Evolutionary conservation across 2,113 vertebrate species (phyloP), one percentile per base, ranked within the genome.

Genomic region (Athene cunicularia): DNA sequence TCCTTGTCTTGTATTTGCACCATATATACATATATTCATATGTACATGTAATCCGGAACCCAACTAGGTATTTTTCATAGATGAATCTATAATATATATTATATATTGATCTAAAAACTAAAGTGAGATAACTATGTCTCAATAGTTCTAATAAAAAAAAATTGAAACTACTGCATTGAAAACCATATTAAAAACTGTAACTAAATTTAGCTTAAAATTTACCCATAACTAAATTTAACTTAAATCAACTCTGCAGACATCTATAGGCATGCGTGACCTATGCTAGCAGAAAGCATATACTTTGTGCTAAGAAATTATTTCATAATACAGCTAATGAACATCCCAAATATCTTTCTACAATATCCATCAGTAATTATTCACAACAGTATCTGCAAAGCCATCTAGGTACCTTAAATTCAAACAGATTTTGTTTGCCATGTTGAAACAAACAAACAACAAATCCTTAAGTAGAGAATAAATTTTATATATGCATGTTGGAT

Each of bases 231-330:
- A 17, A 45, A 45, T 45, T 45, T 16, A 30, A 32, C 11, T 67
- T 76, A 66, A 88, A n/a, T 60, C 53, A 80, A 2, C 16, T 66
- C 62, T 70, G 43, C 35, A 93, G 77, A 60, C 8, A 80, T 56
- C 35, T 83, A 64, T 4, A 75, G 62, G 17, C n/a, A 41, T 2
- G 2, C 1, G 0, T 82, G 53, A 6, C 21, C 33, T 58, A 4
- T 72, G 21, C 66, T 93, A 71, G 33, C 39, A 93, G 63, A 80
- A 88, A 74, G 10, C 2, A 24, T 63, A 33, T 19, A 21, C 6
- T 80, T 79, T 66, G 5, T 92, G 28, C 22, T 53, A 83, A 62
- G n/a, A 79, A 86, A 62, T 66, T 0, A 56, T 90, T 80, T 93
- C 50, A 74, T 81, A 59, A 80, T 71, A 60, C 86, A 86, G 26